Evolutionary conservation across 2,113 vertebrate species (phyloP), one percentile per base, ranked within the genome.

Genomic region (Odontophorus gujanensis): DNA sequence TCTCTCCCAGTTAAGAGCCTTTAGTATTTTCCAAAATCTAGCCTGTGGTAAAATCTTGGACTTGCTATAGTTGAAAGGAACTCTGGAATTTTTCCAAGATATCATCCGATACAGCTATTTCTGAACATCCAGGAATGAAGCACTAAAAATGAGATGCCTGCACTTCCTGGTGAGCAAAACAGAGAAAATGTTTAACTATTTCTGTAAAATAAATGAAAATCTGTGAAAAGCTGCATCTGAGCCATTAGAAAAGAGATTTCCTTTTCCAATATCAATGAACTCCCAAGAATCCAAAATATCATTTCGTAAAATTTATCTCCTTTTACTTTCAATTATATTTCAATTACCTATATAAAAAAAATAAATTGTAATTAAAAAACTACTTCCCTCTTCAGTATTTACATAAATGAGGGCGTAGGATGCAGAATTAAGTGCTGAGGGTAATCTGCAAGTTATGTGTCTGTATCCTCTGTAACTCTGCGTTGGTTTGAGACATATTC

Each of bases 71-170:
- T 66, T 69, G 80, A 62, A 93, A 50, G 77, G 55, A 95, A 66
- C 25, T 77, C 85, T 85, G 77, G 67, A 93, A 66, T 22, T 74
- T 90, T 83, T 92, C 82, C 57, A 88, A 75, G 72, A 65, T 65
- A 81, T 95, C 30, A 75, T 89, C 57, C 67, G 47, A 89, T 75
- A 47, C 50, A 74, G 55, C 55, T 85, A 87, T 85, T 83, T 91
- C 34, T 83, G 89, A 87, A 59, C 9, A 63, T 26, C 91, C 9
- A n/a, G 57, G 57, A 87, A 85, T 80, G 65, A 85, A 93, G 67
- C 58, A 63, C 67, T 89, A 82, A 91, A 94, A 87, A 87, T 67
- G 57, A 81, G 55, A 93, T 2, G 2, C 73, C 91, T 93, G 55
- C 42, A 81, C 71, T 93, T 88, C 65, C 76, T 87, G 57, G 30